These are phyloP conservation scores for Chauna torquata DNA, from an alignment of 2,113 vertebrate species.

Conservation along the genomic window DNA sequence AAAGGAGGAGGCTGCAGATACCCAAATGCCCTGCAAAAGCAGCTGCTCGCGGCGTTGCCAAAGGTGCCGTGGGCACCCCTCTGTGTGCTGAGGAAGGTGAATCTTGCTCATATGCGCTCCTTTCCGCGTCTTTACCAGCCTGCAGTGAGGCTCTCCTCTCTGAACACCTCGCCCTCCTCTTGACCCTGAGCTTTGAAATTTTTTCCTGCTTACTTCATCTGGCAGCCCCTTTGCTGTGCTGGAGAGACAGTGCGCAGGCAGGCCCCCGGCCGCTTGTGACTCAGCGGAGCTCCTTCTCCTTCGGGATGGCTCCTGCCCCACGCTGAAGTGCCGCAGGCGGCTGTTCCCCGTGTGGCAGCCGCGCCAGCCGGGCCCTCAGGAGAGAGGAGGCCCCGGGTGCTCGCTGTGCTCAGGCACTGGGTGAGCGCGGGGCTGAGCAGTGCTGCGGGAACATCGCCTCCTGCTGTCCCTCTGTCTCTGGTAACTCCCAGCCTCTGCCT, in stretches of 20 bases:
- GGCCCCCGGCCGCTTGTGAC: neutral
- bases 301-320: neutral
- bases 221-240: neutral
- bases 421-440: neutral
- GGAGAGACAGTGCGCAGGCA: neutral
- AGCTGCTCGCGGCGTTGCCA: neutral
- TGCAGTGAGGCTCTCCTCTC: neutral
- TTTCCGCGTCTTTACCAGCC: neutral
- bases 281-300: neutral
- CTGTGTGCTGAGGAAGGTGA: neutral
- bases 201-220: neutral
- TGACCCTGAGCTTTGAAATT: neutral
- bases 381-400: neutral
- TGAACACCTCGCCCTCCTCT: neutral
- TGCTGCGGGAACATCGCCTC: too few species aligned
- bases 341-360: neutral
- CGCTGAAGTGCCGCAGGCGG: neutral
- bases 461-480: neutral
- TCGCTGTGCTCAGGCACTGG: neutral
- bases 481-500: neutral
- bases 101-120: fast-evolving
- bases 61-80: fast-evolving
- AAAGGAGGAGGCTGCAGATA: neutral
- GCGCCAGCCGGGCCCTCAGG: neutral
- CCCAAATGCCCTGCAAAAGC: neutral